Evolutionary conservation across 1,140 invertebrate species (phyloP).

Genomic region (Pseudomyrmex gracilis): DNA sequence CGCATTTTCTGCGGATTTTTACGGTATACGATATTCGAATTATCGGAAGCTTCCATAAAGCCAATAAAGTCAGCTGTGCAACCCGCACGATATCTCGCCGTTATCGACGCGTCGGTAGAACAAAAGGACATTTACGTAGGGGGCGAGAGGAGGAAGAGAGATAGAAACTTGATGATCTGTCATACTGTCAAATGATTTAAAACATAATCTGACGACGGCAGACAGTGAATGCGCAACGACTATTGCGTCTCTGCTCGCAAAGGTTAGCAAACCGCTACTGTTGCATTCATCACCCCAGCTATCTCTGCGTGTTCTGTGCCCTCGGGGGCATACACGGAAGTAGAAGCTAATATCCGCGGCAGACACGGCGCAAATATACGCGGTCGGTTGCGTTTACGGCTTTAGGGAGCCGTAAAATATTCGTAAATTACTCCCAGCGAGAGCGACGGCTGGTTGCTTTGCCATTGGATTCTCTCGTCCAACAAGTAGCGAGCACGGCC

Average conservation of each 20-base stretch:
- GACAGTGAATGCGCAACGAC: slow-evolving; percentile 27
- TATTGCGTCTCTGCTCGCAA: slow-evolving; percentile 35
- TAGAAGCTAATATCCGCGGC: slow-evolving; percentile 56
- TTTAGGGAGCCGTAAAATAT: slow-evolving; percentile 58
- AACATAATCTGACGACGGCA: slow-evolving; percentile 22
- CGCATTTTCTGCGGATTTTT: no score
- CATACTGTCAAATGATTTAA: slow-evolving; percentile 42
- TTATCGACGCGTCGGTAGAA: slow-evolving; percentile 2
- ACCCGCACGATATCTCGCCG: background rate
- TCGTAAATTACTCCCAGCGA: slow-evolving; percentile 56
- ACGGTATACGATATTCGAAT: slow-evolving; percentile 2
- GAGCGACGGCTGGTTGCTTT: slow-evolving; percentile 8
- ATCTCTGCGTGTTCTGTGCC: slow-evolving; percentile 43
- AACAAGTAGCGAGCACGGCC: slow-evolving; percentile 42
- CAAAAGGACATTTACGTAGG: background rate
- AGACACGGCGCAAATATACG: slow-evolving; percentile 51
- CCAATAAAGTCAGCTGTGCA: background rate
- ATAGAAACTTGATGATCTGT: slow-evolving; percentile 25
- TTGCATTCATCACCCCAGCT: slow-evolving; percentile 50
- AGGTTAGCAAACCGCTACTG: slow-evolving; percentile 46
- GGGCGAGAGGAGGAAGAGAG: background rate
- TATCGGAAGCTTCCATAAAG: background rate
- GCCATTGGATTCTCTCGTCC: slow-evolving; percentile 30
- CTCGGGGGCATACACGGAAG: slow-evolving; percentile 47
- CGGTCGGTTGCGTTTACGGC: slow-evolving; percentile 53